Evolutionary conservation across 2,113 vertebrate species (phyloP).

Genomic region (Leptocoma aspasia): DNA sequence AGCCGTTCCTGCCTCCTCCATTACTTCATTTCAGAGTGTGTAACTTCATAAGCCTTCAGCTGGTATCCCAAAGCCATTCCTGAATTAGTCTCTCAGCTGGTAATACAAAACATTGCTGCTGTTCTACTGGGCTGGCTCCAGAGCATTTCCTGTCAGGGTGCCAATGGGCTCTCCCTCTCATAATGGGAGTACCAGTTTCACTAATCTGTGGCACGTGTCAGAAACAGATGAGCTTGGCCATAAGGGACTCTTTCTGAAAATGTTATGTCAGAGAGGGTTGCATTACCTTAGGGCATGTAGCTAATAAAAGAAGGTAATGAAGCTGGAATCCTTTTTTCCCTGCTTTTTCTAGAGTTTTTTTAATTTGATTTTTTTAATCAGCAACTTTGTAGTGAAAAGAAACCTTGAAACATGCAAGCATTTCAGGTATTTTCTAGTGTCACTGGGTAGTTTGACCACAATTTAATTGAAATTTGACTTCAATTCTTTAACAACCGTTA

Average conservation of each 20-base stretch:
- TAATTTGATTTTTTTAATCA: background rate
- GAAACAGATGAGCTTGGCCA: slow-evolving; percentile 57
- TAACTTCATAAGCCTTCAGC: slow-evolving; percentile 36
- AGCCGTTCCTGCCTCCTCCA: slow-evolving; percentile 13
- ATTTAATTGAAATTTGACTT: background rate
- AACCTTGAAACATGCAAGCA: background rate
- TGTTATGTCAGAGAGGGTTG: slow-evolving; percentile 57
- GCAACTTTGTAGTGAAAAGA: background rate
- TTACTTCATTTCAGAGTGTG: slow-evolving; percentile 38
- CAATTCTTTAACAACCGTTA: slow-evolving; percentile 19
- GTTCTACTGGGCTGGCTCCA: slow-evolving; percentile 45
- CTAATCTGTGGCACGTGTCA: slow-evolving; percentile 27
- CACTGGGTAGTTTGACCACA: background rate
- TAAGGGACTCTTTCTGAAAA: slow-evolving; percentile 58
- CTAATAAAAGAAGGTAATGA: background rate
- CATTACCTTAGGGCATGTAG: background rate
- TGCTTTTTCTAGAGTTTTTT: background rate
- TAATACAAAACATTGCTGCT: background rate
- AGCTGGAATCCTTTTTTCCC: background rate
- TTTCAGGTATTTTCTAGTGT: background rate
- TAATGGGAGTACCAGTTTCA: slow-evolving; percentile 3
- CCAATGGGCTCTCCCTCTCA: slow-evolving; percentile 49
- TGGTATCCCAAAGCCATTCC: slow-evolving; percentile 13
- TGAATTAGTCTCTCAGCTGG: slow-evolving; percentile 34
- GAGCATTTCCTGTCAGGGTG: slow-evolving; percentile 63